These are phyloP conservation scores for Frankliniella fusca DNA, from an alignment of 2,888 invertebrate species.

Conservation along the genomic window DNA sequence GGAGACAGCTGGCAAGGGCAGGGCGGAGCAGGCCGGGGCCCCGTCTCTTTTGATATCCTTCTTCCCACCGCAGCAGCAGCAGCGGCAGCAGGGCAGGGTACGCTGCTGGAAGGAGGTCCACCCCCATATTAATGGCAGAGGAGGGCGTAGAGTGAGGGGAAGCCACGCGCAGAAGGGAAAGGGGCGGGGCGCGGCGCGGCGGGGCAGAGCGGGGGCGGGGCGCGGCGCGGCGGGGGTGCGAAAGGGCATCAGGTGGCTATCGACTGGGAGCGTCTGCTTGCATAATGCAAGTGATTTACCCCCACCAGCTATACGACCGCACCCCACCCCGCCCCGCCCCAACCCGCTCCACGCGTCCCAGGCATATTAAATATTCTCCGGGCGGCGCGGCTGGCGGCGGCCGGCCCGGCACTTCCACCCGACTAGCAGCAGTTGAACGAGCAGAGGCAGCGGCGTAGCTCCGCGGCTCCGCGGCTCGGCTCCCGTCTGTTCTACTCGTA, in stretches of 20 bases:
- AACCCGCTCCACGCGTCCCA: not conserved
- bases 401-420: not conserved
- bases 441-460: too few relatives aligned
- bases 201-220: not conserved
- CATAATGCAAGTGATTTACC: slow-evolving; percentile 2
- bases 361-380: not conserved
- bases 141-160: not conserved
- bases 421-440: not conserved
- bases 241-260: slow-evolving; percentile 24
- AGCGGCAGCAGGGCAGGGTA: too few relatives aligned
- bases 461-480: too few relatives aligned
- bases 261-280: slow-evolving; percentile 13
- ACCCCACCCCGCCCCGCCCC: not conserved
- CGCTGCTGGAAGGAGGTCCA: too few relatives aligned
- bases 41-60: too few relatives aligned
- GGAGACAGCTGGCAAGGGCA: too few relatives aligned
- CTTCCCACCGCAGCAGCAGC: too few relatives aligned
- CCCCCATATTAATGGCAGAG: not conserved
- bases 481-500: too few relatives aligned
- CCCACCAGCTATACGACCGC: not conserved
- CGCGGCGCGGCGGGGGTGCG: not conserved
- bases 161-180: not conserved
- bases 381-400: not conserved
- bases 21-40: too few relatives aligned
- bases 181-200: too few relatives aligned